phyloP scores from a whole-genome alignment of 2,888 invertebrate species.

The Acronicta psi region DNA sequence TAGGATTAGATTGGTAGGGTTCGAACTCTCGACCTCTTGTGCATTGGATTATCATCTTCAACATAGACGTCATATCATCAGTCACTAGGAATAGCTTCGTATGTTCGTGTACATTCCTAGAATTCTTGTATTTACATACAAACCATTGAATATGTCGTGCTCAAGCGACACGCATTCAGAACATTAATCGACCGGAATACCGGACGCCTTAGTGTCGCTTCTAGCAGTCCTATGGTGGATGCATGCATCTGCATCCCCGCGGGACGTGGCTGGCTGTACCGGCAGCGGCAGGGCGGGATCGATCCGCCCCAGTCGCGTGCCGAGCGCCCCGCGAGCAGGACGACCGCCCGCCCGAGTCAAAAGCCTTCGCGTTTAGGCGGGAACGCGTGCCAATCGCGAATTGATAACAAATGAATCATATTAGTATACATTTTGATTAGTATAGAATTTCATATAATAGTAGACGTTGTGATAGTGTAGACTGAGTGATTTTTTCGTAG shows the following conservation, averaged over 20 bases:
- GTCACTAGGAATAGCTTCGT: background rate
- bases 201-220: slow-evolving; percentile 54
- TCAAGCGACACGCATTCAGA: slow-evolving; percentile 7
- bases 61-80: too few species aligned
- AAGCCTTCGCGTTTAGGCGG: slow-evolving; percentile 84
- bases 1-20: too few species aligned
- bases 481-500: slow-evolving; percentile 33
- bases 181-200: slow-evolving; percentile 14
- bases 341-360: slow-evolving; percentile 72
- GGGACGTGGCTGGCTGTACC: slow-evolving; percentile 72
- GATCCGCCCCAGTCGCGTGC: slow-evolving; percentile 83
- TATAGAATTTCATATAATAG: slow-evolving; percentile 10
- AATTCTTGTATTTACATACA: slow-evolving; percentile 4
- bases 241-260: slow-evolving; percentile 87
- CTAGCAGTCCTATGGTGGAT: slow-evolving; percentile 59
- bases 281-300: slow-evolving; percentile 75
- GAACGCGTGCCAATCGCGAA: slow-evolving; percentile 65
- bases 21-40: too few species aligned
- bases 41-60: too few species aligned
- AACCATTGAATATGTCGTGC: background rate
- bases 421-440: slow-evolving; percentile 14
- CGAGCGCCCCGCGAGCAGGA: slow-evolving; percentile 70
- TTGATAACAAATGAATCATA: slow-evolving; percentile 24
- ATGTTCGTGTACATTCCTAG: slow-evolving; percentile 1
- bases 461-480: slow-evolving; percentile 37